These are phyloP conservation scores for Larimichthys crocea DNA, from an alignment of 2,113 vertebrate genomes.

Conservation along the genomic window DNA sequence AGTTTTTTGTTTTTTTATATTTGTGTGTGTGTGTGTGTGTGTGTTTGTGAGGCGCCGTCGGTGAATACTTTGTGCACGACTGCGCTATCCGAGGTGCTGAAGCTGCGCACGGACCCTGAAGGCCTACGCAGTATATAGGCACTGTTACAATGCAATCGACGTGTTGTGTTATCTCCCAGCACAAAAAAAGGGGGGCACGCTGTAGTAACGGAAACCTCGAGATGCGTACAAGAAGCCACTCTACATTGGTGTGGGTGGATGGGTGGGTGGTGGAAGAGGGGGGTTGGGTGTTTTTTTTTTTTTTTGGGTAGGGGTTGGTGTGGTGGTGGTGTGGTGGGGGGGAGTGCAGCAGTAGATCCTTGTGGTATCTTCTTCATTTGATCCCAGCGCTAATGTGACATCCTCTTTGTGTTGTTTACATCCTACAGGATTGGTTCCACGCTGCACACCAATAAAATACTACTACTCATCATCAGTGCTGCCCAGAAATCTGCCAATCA, in stretches of 20 bases:
- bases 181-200: slow-evolving; percentile 43
- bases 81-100: slow-evolving; percentile 84
- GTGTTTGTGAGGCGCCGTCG: slow-evolving; percentile 26
- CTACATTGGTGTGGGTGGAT: slow-evolving; percentile 69
- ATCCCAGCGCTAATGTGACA: slow-evolving; percentile 53
- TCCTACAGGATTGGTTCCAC: slow-evolving; percentile 86
- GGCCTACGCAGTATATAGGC: slow-evolving; percentile 68
- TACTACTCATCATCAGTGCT: slow-evolving; percentile 93
- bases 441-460: slow-evolving; percentile 92
- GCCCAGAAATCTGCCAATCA: slow-evolving; percentile 90
- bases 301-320: slow-evolving; percentile 3
- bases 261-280: slow-evolving; percentile 44
- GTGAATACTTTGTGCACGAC: slow-evolving; percentile 51
- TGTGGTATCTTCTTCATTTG: slow-evolving; percentile 60
- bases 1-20: not conserved
- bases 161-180: slow-evolving; percentile 44
- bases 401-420: slow-evolving; percentile 73
- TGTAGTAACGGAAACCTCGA: slow-evolving; percentile 63
- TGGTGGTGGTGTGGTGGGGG: not conserved
- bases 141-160: slow-evolving; percentile 57
- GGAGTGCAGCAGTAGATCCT: slow-evolving; percentile 39
- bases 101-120: slow-evolving; percentile 67
- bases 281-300: slow-evolving; percentile 38
- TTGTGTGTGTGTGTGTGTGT: slow-evolving; percentile 2
- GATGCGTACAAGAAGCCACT: slow-evolving; percentile 62